phyloP scores from a whole-genome alignment of 2,797 vertebrate species.

The Acridotheres tristis region DNA sequence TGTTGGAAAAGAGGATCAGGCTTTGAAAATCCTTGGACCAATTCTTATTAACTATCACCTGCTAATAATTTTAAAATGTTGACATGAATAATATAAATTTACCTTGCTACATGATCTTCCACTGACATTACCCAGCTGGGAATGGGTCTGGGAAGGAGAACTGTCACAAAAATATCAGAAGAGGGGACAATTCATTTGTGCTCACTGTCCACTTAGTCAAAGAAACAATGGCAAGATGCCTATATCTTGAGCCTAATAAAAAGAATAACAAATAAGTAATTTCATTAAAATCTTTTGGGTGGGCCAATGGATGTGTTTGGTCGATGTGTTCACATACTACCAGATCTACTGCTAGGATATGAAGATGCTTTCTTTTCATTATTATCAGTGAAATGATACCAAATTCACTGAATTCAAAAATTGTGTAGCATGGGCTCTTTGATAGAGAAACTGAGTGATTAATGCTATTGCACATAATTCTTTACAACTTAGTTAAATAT shows the following conservation, averaged over 20 bases:
- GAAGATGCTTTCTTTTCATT: neutral
- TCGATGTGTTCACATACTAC: neutral
- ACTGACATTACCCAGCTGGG: neutral
- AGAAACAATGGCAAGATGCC: neutral
- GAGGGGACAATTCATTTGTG: neutral
- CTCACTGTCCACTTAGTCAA: neutral
- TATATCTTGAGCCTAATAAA: neutral
- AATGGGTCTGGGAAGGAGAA: neutral
- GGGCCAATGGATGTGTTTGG: neutral
- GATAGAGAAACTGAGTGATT: neutral
- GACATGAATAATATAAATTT: neutral
- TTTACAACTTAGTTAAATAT: neutral
- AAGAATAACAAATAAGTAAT: neutral
- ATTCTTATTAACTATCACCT: neutral
- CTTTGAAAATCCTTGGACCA: neutral
- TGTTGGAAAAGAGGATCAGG: neutral
- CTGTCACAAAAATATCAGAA: neutral
- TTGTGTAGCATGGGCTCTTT: neutral
- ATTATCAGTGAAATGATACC: neutral
- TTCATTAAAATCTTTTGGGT: neutral
- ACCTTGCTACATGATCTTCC: neutral
- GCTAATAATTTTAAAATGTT: neutral
- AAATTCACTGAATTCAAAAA: neutral
- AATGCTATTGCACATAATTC: neutral
- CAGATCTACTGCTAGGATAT: neutral